Evolutionary conservation across 2,113 vertebrate species (phyloP).

Genomic region (Plectropomus leopardus): DNA sequence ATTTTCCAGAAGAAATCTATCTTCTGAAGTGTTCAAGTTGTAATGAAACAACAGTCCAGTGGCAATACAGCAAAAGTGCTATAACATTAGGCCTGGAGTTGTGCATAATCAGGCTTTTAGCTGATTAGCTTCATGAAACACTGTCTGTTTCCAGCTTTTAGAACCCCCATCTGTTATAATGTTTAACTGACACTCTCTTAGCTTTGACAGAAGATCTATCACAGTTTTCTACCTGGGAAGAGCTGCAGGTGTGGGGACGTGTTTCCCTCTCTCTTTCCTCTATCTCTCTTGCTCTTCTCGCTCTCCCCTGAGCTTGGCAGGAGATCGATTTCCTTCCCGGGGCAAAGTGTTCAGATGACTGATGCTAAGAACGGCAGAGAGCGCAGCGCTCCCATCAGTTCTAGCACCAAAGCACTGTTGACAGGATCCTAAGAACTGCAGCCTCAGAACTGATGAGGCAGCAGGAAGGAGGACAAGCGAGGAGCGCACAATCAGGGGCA

Average conservation of each 20-base stretch:
- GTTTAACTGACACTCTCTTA: constrained; percentile 66
- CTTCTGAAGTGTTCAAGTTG: neutral
- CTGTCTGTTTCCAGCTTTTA: constrained; percentile 42
- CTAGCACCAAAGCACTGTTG: constrained; percentile 73
- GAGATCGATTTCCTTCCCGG: constrained; percentile 80
- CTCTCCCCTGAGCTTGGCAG: constrained; percentile 72
- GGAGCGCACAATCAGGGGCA: constrained; percentile 19
- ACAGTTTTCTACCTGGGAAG: constrained; percentile 74
- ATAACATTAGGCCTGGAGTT: constrained; percentile 14
- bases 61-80: neutral
- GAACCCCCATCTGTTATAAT: constrained; percentile 59
- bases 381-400: constrained; percentile 71
- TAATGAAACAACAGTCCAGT: constrained; percentile 22
- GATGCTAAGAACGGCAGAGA: constrained; percentile 72
- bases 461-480: constrained; percentile 57
- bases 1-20: constrained; percentile 4
- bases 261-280: constrained; percentile 39
- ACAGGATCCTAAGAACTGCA: constrained; percentile 75
- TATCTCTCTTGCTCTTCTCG: constrained; percentile 41
- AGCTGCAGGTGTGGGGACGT: constrained; percentile 64
- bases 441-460: constrained; percentile 77
- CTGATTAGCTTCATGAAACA: constrained; percentile 55
- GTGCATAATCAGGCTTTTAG: constrained; percentile 55
- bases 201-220: constrained; percentile 75
- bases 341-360: constrained; percentile 79